phyloP scores from a whole-genome alignment of 2,797 vertebrate species.

The Staurois parvus region DNA sequence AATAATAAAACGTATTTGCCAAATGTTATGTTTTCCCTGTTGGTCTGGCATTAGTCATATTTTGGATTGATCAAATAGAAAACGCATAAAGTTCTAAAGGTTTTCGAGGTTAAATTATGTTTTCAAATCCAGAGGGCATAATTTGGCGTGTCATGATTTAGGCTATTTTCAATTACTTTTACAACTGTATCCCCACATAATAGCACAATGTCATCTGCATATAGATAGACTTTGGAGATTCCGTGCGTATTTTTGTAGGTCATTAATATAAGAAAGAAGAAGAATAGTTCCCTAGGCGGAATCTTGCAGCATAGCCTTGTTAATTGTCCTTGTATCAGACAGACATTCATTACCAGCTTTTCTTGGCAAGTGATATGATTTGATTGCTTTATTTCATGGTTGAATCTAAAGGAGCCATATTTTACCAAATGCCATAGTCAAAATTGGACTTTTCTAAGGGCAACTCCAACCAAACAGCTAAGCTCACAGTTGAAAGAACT shows the following conservation, averaged over 20 bases:
- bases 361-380: slow-evolving; percentile 57
- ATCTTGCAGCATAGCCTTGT: slow-evolving; percentile 55
- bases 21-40: slow-evolving; percentile 20
- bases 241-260: slow-evolving; percentile 58
- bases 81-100: slow-evolving; percentile 43
- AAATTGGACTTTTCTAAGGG: background rate
- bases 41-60: slow-evolving; percentile 13
- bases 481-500: too few relatives aligned
- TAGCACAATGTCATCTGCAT: slow-evolving; percentile 62
- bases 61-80: slow-evolving; percentile 32
- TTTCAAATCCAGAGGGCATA: slow-evolving; percentile 52
- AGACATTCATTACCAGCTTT: slow-evolving; percentile 57
- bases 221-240: slow-evolving; percentile 60
- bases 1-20: slow-evolving; percentile 9
- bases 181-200: slow-evolving; percentile 62
- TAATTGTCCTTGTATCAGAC: slow-evolving; percentile 61
- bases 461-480: too few relatives aligned
- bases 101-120: slow-evolving; percentile 55
- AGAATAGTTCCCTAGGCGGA: slow-evolving; percentile 58
- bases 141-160: slow-evolving; percentile 61
- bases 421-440: slow-evolving; percentile 24
- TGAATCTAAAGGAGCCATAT: slow-evolving; percentile 38
- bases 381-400: slow-evolving; percentile 49
- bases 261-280: slow-evolving; percentile 60
- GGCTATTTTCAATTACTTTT: slow-evolving; percentile 62